Conservation (phyloP, 2,888 invertebrate species). For the Agonum fuliginosum region DNA sequence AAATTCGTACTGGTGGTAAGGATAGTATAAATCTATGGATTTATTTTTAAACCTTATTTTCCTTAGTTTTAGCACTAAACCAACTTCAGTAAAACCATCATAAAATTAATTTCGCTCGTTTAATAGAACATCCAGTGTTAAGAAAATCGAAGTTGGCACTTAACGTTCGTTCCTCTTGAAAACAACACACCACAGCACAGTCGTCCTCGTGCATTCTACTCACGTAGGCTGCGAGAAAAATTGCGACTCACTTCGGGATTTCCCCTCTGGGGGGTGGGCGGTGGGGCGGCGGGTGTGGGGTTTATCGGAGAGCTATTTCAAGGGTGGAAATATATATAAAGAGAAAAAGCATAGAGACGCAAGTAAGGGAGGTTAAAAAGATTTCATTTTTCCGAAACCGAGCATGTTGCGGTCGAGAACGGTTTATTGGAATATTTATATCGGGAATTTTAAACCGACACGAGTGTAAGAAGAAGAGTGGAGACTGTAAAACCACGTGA, state of each 20-base stretch:
- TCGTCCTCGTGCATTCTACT: constrained; percentile 69
- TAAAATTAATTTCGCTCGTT: constrained; percentile 20
- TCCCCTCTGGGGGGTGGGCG: constrained; percentile 66
- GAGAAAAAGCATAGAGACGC: constrained; percentile 63
- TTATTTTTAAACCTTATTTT: not conserved
- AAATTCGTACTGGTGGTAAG: no score
- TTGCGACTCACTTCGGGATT: constrained; percentile 72
- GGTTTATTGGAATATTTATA: constrained; percentile 71
- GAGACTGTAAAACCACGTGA: constrained; percentile 19
- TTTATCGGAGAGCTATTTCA: constrained; percentile 71
- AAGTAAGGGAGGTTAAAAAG: constrained; percentile 70
- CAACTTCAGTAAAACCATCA: not conserved
- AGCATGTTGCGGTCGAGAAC: constrained; percentile 70
- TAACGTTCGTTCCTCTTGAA: constrained; percentile 66
- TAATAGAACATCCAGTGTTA: constrained; percentile 24
- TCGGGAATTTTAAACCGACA: constrained; percentile 66
- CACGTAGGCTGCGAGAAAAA: constrained; percentile 73
- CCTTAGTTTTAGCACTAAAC: not conserved
- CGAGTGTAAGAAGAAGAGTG: not conserved
- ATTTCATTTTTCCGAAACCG: constrained; percentile 72
- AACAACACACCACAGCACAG: constrained; percentile 68
- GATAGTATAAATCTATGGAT: not conserved
- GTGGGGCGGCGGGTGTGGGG: constrained; percentile 63
- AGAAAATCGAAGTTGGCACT: constrained; percentile 60
- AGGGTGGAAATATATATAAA: constrained; percentile 70